These are phyloP conservation scores for Acanthurus leucopareius DNA, from an alignment of 2,797 vertebrate genomes.

Conservation along the genomic window DNA sequence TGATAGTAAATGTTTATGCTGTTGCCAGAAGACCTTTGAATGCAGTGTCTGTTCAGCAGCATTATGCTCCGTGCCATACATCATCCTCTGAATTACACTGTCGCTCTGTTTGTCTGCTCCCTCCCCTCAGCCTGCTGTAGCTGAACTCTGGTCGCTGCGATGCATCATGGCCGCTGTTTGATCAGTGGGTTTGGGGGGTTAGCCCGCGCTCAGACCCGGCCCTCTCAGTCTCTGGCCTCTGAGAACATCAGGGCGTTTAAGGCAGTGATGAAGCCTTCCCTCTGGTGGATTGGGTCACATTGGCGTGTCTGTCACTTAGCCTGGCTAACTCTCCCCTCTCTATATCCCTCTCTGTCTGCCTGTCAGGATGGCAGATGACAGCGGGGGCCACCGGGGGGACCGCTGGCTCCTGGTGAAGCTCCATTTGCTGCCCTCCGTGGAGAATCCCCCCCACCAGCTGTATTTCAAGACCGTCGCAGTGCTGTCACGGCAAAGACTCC, in stretches of 20 bases:
- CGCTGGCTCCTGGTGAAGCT: conserved; percentile 65
- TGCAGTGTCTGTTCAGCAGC: conserved; percentile 18
- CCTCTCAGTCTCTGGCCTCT: conserved; percentile 50
- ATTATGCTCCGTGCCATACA: conserved; percentile 11
- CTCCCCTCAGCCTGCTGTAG: background rate
- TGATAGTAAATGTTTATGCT: conserved; percentile 6
- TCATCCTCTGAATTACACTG: conserved; percentile 3
- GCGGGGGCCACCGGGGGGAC: conserved; percentile 68
- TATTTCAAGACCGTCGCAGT: conserved; percentile 74
- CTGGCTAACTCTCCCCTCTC: conserved; percentile 47
- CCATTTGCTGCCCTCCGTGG: conserved; percentile 75
- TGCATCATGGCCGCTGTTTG: conserved; percentile 54
- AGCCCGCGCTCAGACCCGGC: conserved; percentile 16
- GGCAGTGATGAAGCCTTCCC: conserved; percentile 54
- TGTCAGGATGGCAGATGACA: conserved; percentile 75
- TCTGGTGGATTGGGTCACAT: conserved; percentile 59
- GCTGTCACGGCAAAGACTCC: conserved; percentile 68
- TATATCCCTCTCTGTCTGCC: conserved; percentile 62
- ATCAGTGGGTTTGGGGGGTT: conserved; percentile 11
- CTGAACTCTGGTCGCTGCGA: conserved; percentile 35
- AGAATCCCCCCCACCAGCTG: conserved; percentile 68
- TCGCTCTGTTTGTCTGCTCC: conserved; percentile 14
- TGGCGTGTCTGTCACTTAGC: conserved; percentile 68
- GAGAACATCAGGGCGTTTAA: conserved; percentile 52
- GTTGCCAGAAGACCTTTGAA: conserved; percentile 3